Conservation (phyloP, 2,113 vertebrate species). For the Osmerus mordax region DNA sequence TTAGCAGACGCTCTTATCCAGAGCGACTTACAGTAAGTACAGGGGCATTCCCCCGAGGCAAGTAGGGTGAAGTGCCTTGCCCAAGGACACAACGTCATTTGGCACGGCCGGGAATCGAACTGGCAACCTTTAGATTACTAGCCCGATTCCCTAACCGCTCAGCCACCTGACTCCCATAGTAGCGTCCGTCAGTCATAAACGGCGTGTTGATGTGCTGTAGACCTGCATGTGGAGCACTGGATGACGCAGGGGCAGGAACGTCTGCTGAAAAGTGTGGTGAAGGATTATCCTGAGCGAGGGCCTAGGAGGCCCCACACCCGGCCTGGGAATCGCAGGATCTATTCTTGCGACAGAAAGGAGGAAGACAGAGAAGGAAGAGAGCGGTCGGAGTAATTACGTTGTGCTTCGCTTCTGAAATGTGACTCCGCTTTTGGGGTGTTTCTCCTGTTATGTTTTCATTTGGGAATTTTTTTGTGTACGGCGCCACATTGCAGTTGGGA, state of each 20-base stretch:
- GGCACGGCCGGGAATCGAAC: too few relatives aligned
- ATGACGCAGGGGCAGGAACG: conserved; percentile 12
- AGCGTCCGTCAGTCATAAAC: conserved; percentile 6
- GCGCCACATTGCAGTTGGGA: conserved; percentile 35
- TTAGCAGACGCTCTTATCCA: too few relatives aligned
- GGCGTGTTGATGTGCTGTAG: background rate
- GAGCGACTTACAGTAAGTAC: too few relatives aligned
- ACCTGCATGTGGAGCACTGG: conserved; percentile 6
- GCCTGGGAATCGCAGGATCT: conserved; percentile 46
- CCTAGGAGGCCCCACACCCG: conserved; percentile 15
- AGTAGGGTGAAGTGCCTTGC: too few relatives aligned
- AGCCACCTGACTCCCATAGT: too few relatives aligned
- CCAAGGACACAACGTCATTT: too few relatives aligned
- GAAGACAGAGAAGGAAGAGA: conserved; percentile 62
- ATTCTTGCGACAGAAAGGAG: conserved; percentile 51
- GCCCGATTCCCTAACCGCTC: too few relatives aligned
- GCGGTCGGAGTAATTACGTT: conserved; percentile 68
- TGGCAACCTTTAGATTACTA: too few relatives aligned
- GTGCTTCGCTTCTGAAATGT: conserved; percentile 56
- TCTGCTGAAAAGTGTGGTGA: conserved; percentile 22
- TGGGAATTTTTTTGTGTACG: conserved; percentile 46
- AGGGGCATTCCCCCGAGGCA: too few relatives aligned
- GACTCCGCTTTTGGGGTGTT: conserved; percentile 41
- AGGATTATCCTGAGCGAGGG: conserved; percentile 25
- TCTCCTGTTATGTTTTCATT: conserved; percentile 43